Conservation (phyloP, 1,140 invertebrate genomes). For the Drosophila mauritiana region DNA sequence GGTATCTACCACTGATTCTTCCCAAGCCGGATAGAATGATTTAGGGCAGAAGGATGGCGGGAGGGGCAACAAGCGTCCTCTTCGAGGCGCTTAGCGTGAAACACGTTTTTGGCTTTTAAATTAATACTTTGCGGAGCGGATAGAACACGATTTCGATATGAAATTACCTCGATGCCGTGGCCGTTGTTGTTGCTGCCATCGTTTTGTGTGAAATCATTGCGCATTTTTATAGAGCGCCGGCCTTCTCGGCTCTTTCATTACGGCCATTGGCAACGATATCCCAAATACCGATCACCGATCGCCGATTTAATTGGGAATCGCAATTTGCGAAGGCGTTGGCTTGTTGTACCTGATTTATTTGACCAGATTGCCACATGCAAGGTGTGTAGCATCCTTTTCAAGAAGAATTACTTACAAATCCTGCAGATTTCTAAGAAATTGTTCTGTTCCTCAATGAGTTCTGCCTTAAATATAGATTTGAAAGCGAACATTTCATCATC, state of each 20-base stretch:
- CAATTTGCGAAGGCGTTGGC: conserved; percentile 35
- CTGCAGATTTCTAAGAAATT: not conserved
- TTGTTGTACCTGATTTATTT: conserved; percentile 27
- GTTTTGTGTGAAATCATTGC: conserved; percentile 77
- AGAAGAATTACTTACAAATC: not conserved
- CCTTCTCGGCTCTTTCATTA: conserved; percentile 65
- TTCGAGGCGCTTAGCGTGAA: conserved; percentile 71
- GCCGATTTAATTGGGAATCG: conserved; percentile 37
- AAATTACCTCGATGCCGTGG: conserved; percentile 69
- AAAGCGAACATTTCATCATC: not conserved
- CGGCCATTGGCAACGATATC: conserved; percentile 20
- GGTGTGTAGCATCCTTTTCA: conserved; percentile 5
- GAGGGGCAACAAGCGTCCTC: conserved; percentile 35
- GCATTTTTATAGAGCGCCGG: conserved; percentile 49
- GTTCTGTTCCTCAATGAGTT: too few relatives aligned
- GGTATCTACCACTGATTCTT: too few relatives aligned
- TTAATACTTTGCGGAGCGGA: conserved; percentile 72
- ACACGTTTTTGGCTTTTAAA: conserved; percentile 78
- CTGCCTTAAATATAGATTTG: not conserved
- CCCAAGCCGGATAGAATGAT: conserved; percentile 5
- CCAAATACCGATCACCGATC: conserved; percentile 37
- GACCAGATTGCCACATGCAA: not conserved
- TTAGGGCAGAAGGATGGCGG: not conserved
- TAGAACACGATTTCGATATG: conserved; percentile 79
- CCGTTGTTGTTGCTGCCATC: conserved; percentile 45